These are phyloP conservation scores for Lepidocyrtoides sp. DNA, from an alignment of 2,888 invertebrate genomes.

Conservation along the genomic window DNA sequence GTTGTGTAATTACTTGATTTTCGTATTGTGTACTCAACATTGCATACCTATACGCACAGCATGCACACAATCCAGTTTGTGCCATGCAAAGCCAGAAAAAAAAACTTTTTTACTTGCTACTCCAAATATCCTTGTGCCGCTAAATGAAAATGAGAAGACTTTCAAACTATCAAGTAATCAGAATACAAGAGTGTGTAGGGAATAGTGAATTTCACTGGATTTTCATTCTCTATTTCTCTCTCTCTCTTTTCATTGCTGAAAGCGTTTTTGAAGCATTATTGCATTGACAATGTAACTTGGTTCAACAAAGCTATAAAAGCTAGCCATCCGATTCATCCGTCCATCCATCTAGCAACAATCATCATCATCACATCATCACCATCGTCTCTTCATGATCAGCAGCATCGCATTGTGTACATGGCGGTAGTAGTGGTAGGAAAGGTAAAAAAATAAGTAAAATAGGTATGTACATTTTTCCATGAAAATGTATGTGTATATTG, in stretches of 20 bases:
- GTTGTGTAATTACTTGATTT: slow-evolving; percentile 25
- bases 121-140: background rate
- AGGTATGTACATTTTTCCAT: background rate
- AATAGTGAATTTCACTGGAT: background rate
- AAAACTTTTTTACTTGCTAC: too few species aligned
- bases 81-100: background rate
- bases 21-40: too few species aligned
- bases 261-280: background rate
- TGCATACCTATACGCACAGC: background rate
- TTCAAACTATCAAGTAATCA: slow-evolving; percentile 13
- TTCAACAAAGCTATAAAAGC: background rate
- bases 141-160: background rate
- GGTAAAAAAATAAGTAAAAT: background rate
- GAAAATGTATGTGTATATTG: too few species aligned
- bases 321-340: slow-evolving; percentile 41
- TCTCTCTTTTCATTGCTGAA: background rate
- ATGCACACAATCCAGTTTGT: background rate
- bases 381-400: background rate
- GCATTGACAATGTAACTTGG: background rate
- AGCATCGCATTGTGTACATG: slow-evolving; percentile 1
- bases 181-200: background rate
- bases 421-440: background rate
- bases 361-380: background rate
- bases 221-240: background rate
- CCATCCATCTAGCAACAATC: slow-evolving; percentile 41